Evolutionary conservation across 2,113 vertebrate genomes (phyloP), one percentile per base, ranked within the genome.

Genomic region (Nematolebias whitei): DNA sequence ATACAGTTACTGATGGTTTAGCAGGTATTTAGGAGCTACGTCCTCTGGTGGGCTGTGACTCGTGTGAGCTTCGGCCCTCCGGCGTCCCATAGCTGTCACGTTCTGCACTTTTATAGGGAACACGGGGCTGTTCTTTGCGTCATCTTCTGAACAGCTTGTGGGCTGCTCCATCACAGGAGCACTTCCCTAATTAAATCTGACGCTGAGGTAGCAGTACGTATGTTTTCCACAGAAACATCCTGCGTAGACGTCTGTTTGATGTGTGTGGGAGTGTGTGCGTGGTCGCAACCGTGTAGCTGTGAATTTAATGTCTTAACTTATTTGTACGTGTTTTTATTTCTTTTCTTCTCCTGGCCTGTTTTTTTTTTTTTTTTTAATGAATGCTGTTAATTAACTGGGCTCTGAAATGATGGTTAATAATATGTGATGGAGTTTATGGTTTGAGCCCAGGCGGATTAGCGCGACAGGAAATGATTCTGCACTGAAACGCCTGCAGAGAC

Each of bases 401-500:
- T 44, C 54, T 51, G 70, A 48, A 57, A 55, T 72, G 82, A 79
- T 65, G 65, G 58, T 66, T 78, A 43, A 45, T 78, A 77, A 67
- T 83, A 76, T 84, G 79, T 85, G 74, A 79, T 55, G 2, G 35
- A 48, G 64, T 68, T 29, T 23, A 57, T 24, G 32, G 44, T 64
- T 65, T 54, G 60, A 83, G 52, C 63, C 32, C 32, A 10, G 32
- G 32, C 2, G 32, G 32, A 35, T 35, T 35, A 35, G 32, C 32
- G 5, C 10, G 32, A 35, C 32, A 9, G 39, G 58, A 74, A 59
- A 39, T 60, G 54, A 86, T 80, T 54, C 74, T 80, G 86, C 87
- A 86, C 87, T 86, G 85, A 88, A 82, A 79, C 70, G 65, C 64
- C 75, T 82, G 77, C 51, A 65, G 82, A 63, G 60, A 78, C 26